These are phyloP conservation scores for Platichthys flesus DNA, from an alignment of 2,113 vertebrate genomes.

Conservation along the genomic window DNA sequence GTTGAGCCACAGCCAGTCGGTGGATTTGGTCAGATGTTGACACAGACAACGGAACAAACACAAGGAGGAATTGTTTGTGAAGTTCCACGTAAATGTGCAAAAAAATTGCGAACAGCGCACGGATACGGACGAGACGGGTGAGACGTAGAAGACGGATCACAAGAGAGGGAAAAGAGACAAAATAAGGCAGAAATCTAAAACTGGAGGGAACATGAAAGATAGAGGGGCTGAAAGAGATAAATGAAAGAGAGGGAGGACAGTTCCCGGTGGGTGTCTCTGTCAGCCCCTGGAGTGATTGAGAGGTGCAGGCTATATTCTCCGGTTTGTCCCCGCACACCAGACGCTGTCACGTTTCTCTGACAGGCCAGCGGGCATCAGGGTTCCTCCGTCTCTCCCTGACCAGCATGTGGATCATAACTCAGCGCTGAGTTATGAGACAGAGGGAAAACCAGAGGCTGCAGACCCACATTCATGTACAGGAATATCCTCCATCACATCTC, in stretches of 20 bases:
- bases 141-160: constrained; percentile 34
- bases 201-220: constrained; percentile 46
- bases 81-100: constrained; percentile 23
- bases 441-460: constrained; percentile 31
- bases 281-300: constrained; percentile 67
- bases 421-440: constrained; percentile 26
- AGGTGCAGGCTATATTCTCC: constrained; percentile 62
- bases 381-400: constrained; percentile 60
- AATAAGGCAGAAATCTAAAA: constrained; percentile 41
- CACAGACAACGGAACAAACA: constrained; percentile 45
- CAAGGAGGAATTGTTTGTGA: constrained; percentile 35
- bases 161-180: constrained; percentile 1
- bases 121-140: constrained; percentile 23
- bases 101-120: constrained; percentile 13
- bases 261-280: constrained; percentile 64
- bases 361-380: constrained; percentile 73
- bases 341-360: constrained; percentile 76
- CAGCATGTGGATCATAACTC: constrained; percentile 68
- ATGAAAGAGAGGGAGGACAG: constrained; percentile 56
- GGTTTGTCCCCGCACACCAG: constrained; percentile 67
- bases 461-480: constrained; percentile 1
- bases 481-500: constrained; percentile 27
- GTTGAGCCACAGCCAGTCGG: constrained; percentile 34
- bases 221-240: constrained; percentile 50
- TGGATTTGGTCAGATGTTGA: constrained; percentile 58